Conservation (phyloP, 2,797 vertebrate species). For the Chiroxiphia lanceolata region DNA sequence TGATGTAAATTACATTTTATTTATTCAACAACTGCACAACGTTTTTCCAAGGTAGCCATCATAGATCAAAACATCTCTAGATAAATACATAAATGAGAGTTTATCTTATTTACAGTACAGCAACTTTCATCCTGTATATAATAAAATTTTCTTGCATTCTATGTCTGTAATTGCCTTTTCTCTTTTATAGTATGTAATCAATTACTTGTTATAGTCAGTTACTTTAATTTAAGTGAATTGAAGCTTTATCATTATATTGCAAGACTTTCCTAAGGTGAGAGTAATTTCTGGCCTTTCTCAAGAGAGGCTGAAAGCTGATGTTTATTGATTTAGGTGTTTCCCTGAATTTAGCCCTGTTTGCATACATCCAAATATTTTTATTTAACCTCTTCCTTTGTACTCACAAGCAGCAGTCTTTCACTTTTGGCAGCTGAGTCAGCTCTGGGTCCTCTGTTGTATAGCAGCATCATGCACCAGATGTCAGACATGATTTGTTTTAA, state of each 20-base stretch:
- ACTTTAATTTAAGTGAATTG: conserved; percentile 24
- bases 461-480: neutral
- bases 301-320: neutral
- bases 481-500: neutral
- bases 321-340: conserved; percentile 28
- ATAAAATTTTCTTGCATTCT: conserved; percentile 11
- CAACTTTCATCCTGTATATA: conserved; percentile 16
- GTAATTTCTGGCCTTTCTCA: neutral
- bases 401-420: neutral
- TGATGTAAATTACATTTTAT: conserved; percentile 3
- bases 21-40: neutral
- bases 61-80: neutral
- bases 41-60: neutral
- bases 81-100: neutral
- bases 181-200: conserved; percentile 12
- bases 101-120: conserved; percentile 18
- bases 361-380: neutral
- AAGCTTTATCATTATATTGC: conserved; percentile 15
- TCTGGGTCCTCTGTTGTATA: neutral
- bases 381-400: neutral
- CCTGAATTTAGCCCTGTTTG: neutral
- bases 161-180: conserved; percentile 35
- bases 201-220: conserved; percentile 40
- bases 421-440: neutral
- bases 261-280: conserved; percentile 7